Conservation (phyloP, 2,797 vertebrate species). For the Sebastes taczanowskii region DNA sequence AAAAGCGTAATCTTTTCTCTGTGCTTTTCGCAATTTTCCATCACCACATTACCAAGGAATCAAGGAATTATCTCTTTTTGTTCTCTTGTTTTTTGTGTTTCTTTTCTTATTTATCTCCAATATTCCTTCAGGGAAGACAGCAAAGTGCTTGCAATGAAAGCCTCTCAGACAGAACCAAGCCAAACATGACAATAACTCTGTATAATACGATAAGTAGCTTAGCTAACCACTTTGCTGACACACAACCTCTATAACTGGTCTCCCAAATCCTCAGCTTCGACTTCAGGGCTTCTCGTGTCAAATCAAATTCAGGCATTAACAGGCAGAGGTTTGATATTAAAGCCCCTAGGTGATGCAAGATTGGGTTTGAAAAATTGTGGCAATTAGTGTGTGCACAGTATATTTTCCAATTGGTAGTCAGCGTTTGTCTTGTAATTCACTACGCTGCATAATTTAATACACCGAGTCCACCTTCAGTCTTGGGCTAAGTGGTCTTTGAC, state of each 20-base stretch:
- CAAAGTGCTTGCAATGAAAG: conserved; percentile 38
- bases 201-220: conserved; percentile 74
- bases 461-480: background rate
- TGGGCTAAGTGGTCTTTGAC: background rate
- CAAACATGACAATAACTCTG: conserved; percentile 66
- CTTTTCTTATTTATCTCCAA: conserved; percentile 31
- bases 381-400: conserved; percentile 42
- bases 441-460: conserved; percentile 25
- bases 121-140: conserved; percentile 51
- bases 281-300: conserved; percentile 61
- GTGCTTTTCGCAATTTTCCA: conserved; percentile 39
- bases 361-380: conserved; percentile 39
- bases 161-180: conserved; percentile 52
- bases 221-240: conserved; percentile 66
- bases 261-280: conserved; percentile 53
- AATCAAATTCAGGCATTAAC: conserved; percentile 52
- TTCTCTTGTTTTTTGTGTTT: conserved; percentile 53
- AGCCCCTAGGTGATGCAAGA: conserved; percentile 38
- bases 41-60: conserved; percentile 31
- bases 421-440: conserved; percentile 42
- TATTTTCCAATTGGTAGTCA: conserved; percentile 36
- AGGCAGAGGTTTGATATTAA: conserved; percentile 48
- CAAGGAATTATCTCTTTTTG: conserved; percentile 55
- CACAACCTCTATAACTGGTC: conserved; percentile 55
- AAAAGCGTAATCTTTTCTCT: conserved; percentile 45